Evolutionary conservation across 2,113 vertebrate genomes (phyloP).

Genomic region (Archilochus colubris): DNA sequence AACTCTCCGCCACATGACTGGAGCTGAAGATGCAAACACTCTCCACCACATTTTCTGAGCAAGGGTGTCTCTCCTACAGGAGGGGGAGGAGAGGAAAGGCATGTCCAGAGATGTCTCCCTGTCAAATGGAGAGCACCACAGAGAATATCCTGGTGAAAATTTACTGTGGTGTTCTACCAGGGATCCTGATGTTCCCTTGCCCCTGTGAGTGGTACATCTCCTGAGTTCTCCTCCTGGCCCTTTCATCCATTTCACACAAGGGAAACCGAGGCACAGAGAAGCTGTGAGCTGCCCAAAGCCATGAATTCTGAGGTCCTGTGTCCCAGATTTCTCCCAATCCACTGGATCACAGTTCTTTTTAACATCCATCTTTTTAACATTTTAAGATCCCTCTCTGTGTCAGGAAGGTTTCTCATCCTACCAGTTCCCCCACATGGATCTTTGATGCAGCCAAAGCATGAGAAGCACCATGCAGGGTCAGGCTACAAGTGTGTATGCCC

Average conservation of each 20-base stretch:
- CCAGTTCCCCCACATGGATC: neutral
- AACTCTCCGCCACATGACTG: fast-evolving
- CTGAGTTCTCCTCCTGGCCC: neutral
- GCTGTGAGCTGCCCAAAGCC: neutral
- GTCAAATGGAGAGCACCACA: fast-evolving
- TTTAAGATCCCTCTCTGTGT: neutral
- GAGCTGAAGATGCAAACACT: neutral
- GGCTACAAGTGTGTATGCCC: neutral
- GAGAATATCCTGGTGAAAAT: neutral
- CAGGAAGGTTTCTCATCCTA: neutral
- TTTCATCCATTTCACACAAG: neutral
- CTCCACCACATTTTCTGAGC: fast-evolving
- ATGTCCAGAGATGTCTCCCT: fast-evolving
- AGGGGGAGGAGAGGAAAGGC: neutral
- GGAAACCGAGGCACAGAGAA: neutral
- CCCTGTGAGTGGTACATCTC: neutral
- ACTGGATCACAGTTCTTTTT: neutral
- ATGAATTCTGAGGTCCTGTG: neutral
- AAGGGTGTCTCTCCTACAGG: neutral
- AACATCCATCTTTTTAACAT: too few relatives aligned
- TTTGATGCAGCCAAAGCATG: neutral
- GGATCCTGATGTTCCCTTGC: neutral
- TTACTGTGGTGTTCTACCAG: neutral
- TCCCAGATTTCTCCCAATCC: neutral
- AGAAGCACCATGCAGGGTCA: neutral